These are phyloP conservation scores for Tetranychus piercei DNA, from an alignment of 2,888 invertebrate species.

Conservation along the genomic window DNA sequence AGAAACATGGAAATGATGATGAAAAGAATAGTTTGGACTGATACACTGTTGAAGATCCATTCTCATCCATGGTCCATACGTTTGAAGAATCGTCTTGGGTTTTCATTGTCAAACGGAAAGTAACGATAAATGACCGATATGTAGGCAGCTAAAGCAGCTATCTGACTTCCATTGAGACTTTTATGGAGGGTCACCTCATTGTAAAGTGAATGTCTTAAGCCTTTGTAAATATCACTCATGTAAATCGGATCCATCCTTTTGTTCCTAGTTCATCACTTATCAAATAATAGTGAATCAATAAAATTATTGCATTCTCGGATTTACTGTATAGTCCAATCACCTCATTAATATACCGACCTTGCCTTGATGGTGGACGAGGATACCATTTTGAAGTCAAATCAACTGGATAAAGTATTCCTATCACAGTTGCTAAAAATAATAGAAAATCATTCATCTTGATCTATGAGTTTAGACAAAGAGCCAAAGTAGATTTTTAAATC, in stretches of 20 bases:
- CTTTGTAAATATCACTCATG: conserved; percentile 69
- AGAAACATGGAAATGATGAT: not conserved
- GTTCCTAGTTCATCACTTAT: not conserved
- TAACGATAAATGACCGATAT: conserved; percentile 15
- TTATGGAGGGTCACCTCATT: conserved; percentile 60
- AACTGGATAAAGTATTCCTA: too few relatives aligned
- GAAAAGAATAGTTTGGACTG: not conserved
- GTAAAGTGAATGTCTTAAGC: conserved; percentile 55
- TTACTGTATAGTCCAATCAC: too few relatives aligned
- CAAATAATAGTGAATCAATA: too few relatives aligned
- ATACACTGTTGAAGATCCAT: not conserved
- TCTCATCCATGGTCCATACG: conserved; percentile 20
- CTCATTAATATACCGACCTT: not conserved
- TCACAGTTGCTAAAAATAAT: too few relatives aligned
- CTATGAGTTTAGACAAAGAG: too few relatives aligned
- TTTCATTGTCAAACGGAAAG: conserved; percentile 23
- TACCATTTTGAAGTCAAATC: too few relatives aligned
- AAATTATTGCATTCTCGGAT: too few relatives aligned
- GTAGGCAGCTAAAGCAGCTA: conserved; percentile 54
- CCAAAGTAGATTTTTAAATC: too few relatives aligned
- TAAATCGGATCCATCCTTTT: conserved; percentile 38
- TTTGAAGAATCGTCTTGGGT: conserved; percentile 20
- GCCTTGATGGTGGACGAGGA: too few relatives aligned
- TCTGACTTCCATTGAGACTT: conserved; percentile 49
- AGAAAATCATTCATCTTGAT: too few relatives aligned